A percentile compares a stretch with the other conserved stretches of the same genome.
These are phyloP conservation scores for Triops cancriformis DNA, from an alignment of 1,140 invertebrate species.

Conservation along the genomic window DNA sequence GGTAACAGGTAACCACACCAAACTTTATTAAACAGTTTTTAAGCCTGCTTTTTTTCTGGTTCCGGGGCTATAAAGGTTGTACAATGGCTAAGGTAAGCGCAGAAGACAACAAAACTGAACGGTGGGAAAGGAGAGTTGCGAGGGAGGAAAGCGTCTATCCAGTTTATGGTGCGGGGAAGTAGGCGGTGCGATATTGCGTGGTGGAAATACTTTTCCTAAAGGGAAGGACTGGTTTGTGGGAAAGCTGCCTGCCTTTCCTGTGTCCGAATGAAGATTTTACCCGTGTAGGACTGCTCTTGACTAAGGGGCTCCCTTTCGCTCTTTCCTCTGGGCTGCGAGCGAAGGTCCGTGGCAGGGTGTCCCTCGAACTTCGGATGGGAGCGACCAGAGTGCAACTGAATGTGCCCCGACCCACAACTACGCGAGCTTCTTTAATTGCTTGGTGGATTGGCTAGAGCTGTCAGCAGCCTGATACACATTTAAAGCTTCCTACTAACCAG, in stretches of 20 bases:
- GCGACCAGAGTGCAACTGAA: conserved; percentile 12
- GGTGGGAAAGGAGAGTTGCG: background rate
- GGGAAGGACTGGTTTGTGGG: conserved; percentile 6
- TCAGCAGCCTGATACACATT: conserved; percentile 9
- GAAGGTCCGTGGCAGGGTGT: background rate
- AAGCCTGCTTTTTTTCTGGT: background rate
- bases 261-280: conserved; percentile 6
- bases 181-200: background rate
- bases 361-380: conserved; percentile 2
- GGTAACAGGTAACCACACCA: conserved; percentile 1
- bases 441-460: background rate
- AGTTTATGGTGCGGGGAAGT: background rate
- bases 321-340: background rate
- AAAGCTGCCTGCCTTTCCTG: background rate
- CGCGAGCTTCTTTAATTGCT: conserved; percentile 2
- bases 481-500: conserved; percentile 3
- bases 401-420: background rate
- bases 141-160: conserved; percentile 3
- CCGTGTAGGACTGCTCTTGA: background rate
- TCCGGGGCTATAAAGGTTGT: background rate
- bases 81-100: background rate
- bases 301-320: background rate
- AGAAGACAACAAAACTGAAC: background rate
- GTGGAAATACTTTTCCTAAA: background rate
- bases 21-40: conserved; percentile 6